Evolutionary conservation across 2,113 vertebrate species (phyloP).

Genomic region (Cebidichthys violaceus): DNA sequence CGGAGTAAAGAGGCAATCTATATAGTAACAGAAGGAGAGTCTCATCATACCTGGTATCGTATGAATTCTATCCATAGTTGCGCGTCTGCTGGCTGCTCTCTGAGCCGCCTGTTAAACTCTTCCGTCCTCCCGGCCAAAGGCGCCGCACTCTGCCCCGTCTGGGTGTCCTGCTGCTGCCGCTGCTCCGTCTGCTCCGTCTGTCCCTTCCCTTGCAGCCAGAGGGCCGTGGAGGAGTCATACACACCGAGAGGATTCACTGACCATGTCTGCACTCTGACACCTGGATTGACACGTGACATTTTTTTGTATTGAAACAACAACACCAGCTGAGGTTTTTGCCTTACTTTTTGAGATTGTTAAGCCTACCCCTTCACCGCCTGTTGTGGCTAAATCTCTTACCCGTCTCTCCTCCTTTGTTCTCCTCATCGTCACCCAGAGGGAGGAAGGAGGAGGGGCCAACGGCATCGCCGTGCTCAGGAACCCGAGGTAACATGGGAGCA

Average conservation of each 20-base stretch:
- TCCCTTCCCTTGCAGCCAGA: conserved; percentile 93
- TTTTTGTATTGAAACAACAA: background rate
- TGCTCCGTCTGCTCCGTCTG: conserved; percentile 63
- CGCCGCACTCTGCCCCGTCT: conserved; percentile 32
- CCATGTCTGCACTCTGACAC: conserved; percentile 29
- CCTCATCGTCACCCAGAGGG: conserved; percentile 42
- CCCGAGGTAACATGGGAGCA: conserved; percentile 25
- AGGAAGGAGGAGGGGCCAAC: conserved; percentile 74
- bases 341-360: background rate
- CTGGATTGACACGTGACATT: conserved; percentile 48
- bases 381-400: conserved; percentile 46
- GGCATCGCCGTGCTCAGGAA: conserved; percentile 27
- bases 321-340: background rate
- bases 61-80: conserved; percentile 93
- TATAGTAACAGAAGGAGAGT: background rate
- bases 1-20: background rate
- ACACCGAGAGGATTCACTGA: conserved; percentile 91
- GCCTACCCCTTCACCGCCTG: background rate
- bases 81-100: conserved; percentile 90
- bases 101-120: conserved; percentile 91
- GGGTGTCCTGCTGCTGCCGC: conserved; percentile 49
- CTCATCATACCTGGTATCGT: conserved; percentile 88
- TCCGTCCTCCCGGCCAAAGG: conserved; percentile 85
- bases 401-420: conserved; percentile 27
- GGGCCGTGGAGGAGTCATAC: conserved; percentile 89